Conservation (phyloP, 1,140 invertebrate genomes). For the Lasaia peninsularis region DNA sequence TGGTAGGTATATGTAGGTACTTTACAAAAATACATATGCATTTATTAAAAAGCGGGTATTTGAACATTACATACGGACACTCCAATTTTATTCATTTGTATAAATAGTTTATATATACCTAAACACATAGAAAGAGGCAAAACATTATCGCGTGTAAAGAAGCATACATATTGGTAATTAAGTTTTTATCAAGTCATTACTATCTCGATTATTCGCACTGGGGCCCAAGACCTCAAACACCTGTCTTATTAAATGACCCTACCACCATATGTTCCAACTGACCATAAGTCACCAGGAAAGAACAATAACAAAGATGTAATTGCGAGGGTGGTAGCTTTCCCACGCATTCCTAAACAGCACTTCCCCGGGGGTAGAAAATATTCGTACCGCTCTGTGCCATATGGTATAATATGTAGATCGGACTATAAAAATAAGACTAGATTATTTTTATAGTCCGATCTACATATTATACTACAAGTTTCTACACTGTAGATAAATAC, state of each 20-base stretch:
- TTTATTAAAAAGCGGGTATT: too few species aligned
- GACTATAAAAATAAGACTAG: too few species aligned
- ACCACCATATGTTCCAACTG: conserved; percentile 47
- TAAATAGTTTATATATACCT: too few species aligned
- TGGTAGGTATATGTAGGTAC: too few species aligned
- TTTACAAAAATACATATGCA: too few species aligned
- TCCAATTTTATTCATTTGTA: too few species aligned
- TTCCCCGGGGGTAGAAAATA: conserved; percentile 31
- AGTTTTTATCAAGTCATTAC: conserved; percentile 4
- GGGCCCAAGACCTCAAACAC: background rate
- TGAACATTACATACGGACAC: too few species aligned
- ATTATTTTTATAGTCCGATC: conserved; percentile 35
- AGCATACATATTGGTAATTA: background rate
- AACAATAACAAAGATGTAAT: conserved; percentile 48
- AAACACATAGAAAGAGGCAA: too few species aligned
- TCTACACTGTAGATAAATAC: background rate
- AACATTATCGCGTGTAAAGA: too few species aligned
- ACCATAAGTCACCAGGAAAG: conserved; percentile 61
- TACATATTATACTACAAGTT: conserved; percentile 14
- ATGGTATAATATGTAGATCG: too few species aligned
- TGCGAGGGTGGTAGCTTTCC: conserved; percentile 56
- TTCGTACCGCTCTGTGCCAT: conserved; percentile 38
- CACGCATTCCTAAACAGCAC: conserved; percentile 57
- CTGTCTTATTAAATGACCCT: conserved; percentile 10
- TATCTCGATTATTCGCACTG: background rate